Evolutionary conservation across 2,113 vertebrate genomes (phyloP).

Genomic region (Protobothrops flavoviridis): DNA sequence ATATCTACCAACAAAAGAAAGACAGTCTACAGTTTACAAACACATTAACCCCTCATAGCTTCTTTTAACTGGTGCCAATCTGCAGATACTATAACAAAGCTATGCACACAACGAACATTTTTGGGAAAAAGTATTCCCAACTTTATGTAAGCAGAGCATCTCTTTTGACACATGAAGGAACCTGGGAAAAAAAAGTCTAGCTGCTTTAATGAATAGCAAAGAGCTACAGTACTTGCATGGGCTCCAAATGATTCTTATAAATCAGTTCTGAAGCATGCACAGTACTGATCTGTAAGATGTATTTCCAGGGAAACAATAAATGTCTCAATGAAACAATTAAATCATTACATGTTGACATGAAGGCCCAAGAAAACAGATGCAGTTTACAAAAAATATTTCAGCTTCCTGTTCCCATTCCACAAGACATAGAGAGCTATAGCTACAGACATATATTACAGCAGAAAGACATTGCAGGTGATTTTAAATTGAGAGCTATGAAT

Average conservation of each 20-base stretch:
- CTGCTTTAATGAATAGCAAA: not conserved
- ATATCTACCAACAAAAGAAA: not conserved
- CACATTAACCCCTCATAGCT: not conserved
- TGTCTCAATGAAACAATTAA: not conserved
- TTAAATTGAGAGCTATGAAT: not conserved
- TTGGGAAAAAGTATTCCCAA: not conserved
- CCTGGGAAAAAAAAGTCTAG: not conserved
- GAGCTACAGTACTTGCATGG: not conserved
- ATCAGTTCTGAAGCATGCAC: not conserved
- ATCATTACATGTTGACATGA: not conserved
- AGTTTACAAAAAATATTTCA: not conserved
- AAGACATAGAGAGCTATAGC: not conserved
- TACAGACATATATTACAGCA: not conserved
- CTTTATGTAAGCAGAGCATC: not conserved
- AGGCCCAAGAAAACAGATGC: not conserved
- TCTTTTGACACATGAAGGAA: not conserved
- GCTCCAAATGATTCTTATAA: not conserved
- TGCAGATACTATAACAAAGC: not conserved
- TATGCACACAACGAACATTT: not conserved
- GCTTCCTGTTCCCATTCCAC: not conserved
- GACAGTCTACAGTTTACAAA: not conserved
- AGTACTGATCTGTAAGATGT: not conserved
- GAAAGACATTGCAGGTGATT: not conserved
- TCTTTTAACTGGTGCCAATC: not conserved
- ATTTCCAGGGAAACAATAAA: not conserved